Conservation (phyloP, 2,113 vertebrate species). For the Todiramphus saurophagus region DNA sequence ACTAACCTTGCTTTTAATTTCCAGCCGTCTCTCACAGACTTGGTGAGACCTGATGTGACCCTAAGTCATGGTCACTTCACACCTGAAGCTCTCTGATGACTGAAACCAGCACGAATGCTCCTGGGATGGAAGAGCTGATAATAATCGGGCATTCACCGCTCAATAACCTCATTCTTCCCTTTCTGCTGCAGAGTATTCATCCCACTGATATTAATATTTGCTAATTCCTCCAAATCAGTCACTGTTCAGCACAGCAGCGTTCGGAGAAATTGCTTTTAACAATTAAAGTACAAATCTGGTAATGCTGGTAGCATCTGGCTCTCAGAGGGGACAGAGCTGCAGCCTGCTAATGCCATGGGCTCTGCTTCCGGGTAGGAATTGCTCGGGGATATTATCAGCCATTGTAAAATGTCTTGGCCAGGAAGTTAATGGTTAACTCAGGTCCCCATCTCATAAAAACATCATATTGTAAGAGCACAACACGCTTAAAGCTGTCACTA, state of each 20-base stretch:
- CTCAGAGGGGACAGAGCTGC: background rate
- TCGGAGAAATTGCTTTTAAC: background rate
- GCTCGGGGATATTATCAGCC: conserved; percentile 23
- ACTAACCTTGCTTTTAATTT: background rate
- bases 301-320: background rate
- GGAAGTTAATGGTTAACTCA: conserved; percentile 70
- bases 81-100: background rate
- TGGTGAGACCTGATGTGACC: background rate
- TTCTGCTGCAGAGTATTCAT: background rate
- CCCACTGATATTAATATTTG: background rate
- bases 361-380: conserved; percentile 7
- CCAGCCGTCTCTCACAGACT: background rate
- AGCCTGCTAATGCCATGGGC: background rate
- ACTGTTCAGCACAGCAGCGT: background rate
- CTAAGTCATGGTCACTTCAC: background rate
- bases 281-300: background rate
- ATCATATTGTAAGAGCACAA: background rate
- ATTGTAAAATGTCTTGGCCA: conserved; percentile 55
- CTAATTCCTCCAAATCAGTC: background rate
- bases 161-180: background rate
- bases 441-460: conserved; percentile 26
- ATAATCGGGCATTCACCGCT: background rate
- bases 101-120: background rate
- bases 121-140: background rate
- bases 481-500: background rate